Evolutionary conservation across 2,797 vertebrate species (phyloP).

Genomic region (Pteropus rufus): DNA sequence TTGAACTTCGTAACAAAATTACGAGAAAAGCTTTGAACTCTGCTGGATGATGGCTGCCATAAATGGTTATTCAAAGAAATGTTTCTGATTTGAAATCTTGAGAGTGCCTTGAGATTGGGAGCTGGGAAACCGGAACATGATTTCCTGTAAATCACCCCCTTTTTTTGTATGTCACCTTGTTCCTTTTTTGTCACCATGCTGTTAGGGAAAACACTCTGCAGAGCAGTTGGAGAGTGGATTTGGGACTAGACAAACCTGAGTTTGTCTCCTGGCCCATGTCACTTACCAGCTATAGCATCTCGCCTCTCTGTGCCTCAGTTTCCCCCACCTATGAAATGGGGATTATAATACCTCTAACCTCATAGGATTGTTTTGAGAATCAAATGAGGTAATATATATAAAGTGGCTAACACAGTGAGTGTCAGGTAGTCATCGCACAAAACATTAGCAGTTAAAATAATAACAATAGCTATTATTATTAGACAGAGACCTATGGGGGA

Average conservation of each 20-base stretch:
- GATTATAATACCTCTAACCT: background rate
- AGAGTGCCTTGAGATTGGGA: background rate
- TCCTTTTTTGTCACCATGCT: background rate
- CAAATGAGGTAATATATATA: background rate
- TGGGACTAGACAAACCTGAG: background rate
- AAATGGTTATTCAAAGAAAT: background rate
- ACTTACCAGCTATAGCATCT: background rate
- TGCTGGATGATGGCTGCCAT: background rate
- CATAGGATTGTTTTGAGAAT: background rate
- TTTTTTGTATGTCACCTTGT: background rate
- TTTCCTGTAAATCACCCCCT: background rate
- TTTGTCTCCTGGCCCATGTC: background rate
- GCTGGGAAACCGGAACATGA: background rate
- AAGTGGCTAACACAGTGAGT: background rate
- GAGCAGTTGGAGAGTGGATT: background rate
- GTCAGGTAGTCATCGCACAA: background rate
- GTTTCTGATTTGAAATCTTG: background rate
- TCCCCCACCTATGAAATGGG: background rate
- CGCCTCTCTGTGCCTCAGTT: background rate
- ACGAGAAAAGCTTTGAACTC: background rate
- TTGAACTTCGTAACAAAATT: constrained; percentile 13
- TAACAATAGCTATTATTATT: background rate
- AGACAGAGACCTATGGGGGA: background rate
- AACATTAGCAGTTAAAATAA: background rate
- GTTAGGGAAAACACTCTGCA: background rate